Base-by-base conservation (phyloP, 2,797 vertebrate genomes). In the Perdix hodgsoniae region DNA sequence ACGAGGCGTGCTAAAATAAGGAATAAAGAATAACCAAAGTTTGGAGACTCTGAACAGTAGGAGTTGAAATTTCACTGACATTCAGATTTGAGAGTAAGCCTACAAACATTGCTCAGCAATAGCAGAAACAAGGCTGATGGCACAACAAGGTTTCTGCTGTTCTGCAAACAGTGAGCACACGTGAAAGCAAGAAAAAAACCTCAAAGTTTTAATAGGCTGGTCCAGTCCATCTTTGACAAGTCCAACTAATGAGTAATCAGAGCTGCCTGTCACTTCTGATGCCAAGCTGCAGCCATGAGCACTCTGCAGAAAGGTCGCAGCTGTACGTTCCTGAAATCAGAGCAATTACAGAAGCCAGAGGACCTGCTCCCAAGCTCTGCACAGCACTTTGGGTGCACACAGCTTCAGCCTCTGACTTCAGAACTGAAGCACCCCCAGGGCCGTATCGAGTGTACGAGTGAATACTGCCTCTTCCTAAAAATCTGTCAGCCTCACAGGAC, bases 271-370 rank as follows among this genome's bases (percentile, higher is more conserved):
- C 49, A 2, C 76, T 59, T 44, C 11, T 1, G 49, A 33, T 6
- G 21, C 67, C 7, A 0, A 3, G 3, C 59, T 2, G 4, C 39
- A 42, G 31, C 81, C 18, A 1, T 1, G 3, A 60, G 57, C 17
- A 22, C 45, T 17, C 50, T 61, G 39, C 56, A 44, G 14, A 77
- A 94, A 87, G 93, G 87, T 92, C 93, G 79, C 47, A 10, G 76
- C 76, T 80, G 87, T 29, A 49, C 70, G 60, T 10, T 14, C 64
- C 87, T 10, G 2, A 93, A 83, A 88, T 22, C 67, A 39, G 27
- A 85, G 93, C 90, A 87, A 96, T 77, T 92, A 93, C 82, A 50
- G 10, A 79, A 88, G 69, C 45, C 52, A 10, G 35, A 42, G 37
- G 66, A 91, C 11, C 57, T 14, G 14, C 50, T 83, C 54, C n/a